Percentiles rank a stretch among this genome's conserved stretches.
phyloP scores from a whole-genome alignment of 2,113 vertebrate genomes.

The Ursus arctos region DNA sequence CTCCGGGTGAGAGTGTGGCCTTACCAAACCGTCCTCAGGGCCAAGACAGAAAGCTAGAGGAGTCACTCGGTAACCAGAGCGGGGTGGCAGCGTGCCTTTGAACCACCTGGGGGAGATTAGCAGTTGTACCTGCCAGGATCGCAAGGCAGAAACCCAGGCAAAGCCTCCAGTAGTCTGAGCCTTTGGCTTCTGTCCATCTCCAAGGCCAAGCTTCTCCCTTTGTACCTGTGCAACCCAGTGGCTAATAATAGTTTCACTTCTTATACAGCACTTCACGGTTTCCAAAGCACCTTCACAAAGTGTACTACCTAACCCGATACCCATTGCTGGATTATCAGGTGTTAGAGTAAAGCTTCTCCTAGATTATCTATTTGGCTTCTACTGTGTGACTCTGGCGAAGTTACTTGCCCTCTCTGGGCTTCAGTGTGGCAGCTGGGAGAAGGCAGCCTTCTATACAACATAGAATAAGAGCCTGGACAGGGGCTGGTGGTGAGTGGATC shows the following conservation, averaged over 20 bases:
- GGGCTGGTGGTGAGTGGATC: too few species aligned
- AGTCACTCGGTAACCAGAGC: background rate
- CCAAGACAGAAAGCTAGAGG: too few species aligned
- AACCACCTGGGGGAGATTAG: too few species aligned
- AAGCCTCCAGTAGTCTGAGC: background rate
- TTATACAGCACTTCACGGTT: background rate
- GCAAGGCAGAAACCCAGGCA: background rate
- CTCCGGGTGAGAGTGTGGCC: background rate
- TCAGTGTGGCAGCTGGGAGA: background rate
- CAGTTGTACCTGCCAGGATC: background rate
- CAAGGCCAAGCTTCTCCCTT: accelerated
- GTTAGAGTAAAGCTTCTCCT: background rate
- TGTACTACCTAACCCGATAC: background rate
- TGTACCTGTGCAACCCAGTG: too few species aligned
- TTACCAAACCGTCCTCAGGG: background rate
- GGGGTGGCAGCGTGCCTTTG: too few species aligned
- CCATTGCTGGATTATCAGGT: background rate
- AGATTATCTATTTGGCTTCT: background rate
- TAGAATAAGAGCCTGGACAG: background rate
- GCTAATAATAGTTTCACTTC: background rate
- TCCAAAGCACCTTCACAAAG: background rate
- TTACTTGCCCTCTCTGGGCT: background rate
- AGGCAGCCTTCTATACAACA: background rate
- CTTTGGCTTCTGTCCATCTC: too few species aligned
- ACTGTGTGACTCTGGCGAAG: background rate